Evolutionary conservation across 2,797 vertebrate species (phyloP), one percentile per base, ranked within the genome.

Genomic region (Pitangus sulphuratus): DNA sequence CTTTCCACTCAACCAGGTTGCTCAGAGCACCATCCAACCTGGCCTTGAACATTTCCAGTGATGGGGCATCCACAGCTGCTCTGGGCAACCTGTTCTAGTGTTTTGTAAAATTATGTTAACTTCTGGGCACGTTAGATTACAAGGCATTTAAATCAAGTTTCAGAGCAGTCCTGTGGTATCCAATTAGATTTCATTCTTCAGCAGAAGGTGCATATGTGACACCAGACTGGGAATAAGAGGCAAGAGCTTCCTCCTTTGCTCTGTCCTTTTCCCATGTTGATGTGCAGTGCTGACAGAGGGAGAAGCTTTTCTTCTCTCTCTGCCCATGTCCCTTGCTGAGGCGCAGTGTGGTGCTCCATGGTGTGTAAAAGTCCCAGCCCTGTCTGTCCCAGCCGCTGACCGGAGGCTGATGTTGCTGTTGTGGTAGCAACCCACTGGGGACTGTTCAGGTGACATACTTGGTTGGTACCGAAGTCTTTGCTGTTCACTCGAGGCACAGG

Each of bases 261-360:
- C 75, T 0, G 0, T 68, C 48, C 13, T 84, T 90, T 78, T 60
- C 15, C 22, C 17, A 9, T 5, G 15, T 39, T 54, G 54, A 58
- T 0, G 4, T 77, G 35, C 26, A 18, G 19, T 47, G 37, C 48
- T 47, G 61, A 5, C 10, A 42, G 62, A 19, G 24, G 14, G 39
- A 30, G n/a, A 39, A 35, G 53, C 19, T 85, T 77, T 54, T 42
- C 42, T 48, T 51, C 22, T 26, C 28, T 4, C 0, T 13, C 31
- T 69, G 30, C 39, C 18, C 0, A 0, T 21, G 42, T 24, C 14
- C 45, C 15, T 72, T 0, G 1, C 57, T 2, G 13, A 33, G 44
- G 28, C 0, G 0, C 31, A 5, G 26, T 1, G 2, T 18, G 17
- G 26, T 90, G 50, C 60, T 45, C 1, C 1, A 3, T 15, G 47